Evolutionary conservation across 2,888 invertebrate species (phyloP), one percentile per base, ranked within the genome.

Genomic region (Watsonalla cultraria): DNA sequence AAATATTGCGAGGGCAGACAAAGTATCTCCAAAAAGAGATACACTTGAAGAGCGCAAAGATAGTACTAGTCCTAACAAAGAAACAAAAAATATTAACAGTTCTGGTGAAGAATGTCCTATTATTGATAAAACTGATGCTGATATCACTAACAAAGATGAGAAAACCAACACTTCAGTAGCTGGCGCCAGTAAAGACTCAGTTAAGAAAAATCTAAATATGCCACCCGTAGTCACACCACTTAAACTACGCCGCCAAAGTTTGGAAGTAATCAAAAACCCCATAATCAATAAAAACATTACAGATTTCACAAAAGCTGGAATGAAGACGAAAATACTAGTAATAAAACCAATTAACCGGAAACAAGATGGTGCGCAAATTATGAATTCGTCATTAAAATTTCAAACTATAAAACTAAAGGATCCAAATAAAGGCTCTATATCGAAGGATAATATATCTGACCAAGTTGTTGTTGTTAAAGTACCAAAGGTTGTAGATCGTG

Each of bases 51-150:
- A 81, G 14, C 48, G 58, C 34, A 76, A 74, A 96, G 92, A 68
- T 92, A 58, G 11, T 6, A 92, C 71, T 95, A 96, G 65, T 96
- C 96, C 85, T 95, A 96, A 84, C 95, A 97, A 57, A 97, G 74
- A 79, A 53, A 42, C 57, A 14, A 64, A 69, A 56, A 54, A 65
- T 56, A 34, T 55, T 52, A 50, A 35, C 39, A 54, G 14, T 35
- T 54, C 55, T 57, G 53, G 58, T 45, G 51, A 52, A 59, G 59
- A 54, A 50, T 46, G 52, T 37, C 47, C 48, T 51, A 33, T 46
- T 46, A 55, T 56, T 52, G 15, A 15, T 14, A 46, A 45, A 37
- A 33, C 9, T 42, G 11, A 42, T 42, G 42, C 42, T 8, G 42
- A 42, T 11, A 11, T 5, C 7, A 7, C n/a, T 49, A 47, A 51